Percentiles rank a stretch among this genome's conserved stretches.
Conservation (phyloP, 2,888 invertebrate species). For the Agrotis segetum region DNA sequence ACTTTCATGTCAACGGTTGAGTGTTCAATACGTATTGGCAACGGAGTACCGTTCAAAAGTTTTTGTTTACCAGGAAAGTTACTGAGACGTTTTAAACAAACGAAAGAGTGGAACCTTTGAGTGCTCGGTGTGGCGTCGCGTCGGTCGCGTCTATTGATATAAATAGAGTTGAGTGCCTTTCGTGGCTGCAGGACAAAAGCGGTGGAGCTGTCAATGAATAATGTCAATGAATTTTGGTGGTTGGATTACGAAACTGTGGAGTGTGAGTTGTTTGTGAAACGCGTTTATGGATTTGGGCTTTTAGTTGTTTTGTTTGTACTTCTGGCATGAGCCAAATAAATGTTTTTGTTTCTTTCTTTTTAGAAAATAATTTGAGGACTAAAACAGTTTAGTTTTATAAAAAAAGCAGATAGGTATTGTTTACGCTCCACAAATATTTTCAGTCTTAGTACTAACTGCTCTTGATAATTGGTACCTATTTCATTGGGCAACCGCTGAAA, state of each 20-base stretch:
- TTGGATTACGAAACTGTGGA: background rate
- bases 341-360: too few relatives aligned
- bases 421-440: too few relatives aligned
- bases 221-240: slow-evolving; percentile 28
- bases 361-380: too few relatives aligned
- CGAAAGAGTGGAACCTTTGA: slow-evolving; percentile 50
- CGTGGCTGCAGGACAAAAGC: slow-evolving; percentile 16
- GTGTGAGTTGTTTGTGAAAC: slow-evolving; percentile 5
- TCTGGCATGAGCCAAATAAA: too few relatives aligned
- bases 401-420: too few relatives aligned
- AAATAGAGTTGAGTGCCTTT: slow-evolving; percentile 39
- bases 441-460: too few relatives aligned
- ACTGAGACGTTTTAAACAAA: slow-evolving; percentile 58
- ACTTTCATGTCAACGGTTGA: slow-evolving; percentile 76
- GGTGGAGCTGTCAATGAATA: slow-evolving; percentile 21
- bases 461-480: too few relatives aligned
- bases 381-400: too few relatives aligned
- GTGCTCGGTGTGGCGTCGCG: slow-evolving; percentile 30
- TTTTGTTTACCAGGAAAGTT: slow-evolving; percentile 75
- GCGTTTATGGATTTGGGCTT: background rate
- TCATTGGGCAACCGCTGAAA: too few relatives aligned
- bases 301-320: too few relatives aligned
- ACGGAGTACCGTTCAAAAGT: slow-evolving; percentile 66
- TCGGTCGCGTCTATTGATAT: slow-evolving; percentile 37
- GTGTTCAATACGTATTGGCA: slow-evolving; percentile 76